These are phyloP conservation scores for Thinocorus orbignyianus DNA, from an alignment of 2,113 vertebrate genomes.

Conservation along the genomic window DNA sequence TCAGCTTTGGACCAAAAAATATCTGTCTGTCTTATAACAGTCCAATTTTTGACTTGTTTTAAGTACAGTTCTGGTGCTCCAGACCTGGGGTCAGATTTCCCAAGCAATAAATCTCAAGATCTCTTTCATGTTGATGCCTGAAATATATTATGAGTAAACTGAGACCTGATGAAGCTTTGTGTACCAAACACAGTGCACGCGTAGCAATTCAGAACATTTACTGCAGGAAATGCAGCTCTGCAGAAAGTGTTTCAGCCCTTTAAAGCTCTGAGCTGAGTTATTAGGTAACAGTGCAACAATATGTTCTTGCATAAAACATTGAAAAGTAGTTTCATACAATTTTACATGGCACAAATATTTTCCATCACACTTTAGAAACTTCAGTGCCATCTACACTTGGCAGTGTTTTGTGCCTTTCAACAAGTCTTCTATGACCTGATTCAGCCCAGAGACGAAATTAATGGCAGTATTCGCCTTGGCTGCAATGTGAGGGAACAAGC, in stretches of 20 bases:
- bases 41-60: constrained; percentile 43
- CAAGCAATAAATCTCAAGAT: constrained; percentile 64
- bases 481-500: not conserved
- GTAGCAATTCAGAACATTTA: constrained; percentile 43
- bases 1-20: not conserved
- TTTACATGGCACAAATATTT: constrained; percentile 17
- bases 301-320: constrained; percentile 14
- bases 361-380: not conserved
- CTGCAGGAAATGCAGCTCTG: constrained; percentile 29
- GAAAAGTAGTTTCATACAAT: constrained; percentile 32
- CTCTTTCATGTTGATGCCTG: constrained; percentile 69
- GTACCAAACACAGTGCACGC: constrained; percentile 45
- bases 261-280: constrained; percentile 50
- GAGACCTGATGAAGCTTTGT: constrained; percentile 51
- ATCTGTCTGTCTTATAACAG: not conserved
- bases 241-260: constrained; percentile 8
- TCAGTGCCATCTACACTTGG: not conserved
- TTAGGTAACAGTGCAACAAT: constrained; percentile 21
- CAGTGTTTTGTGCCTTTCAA: not conserved
- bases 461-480: not conserved
- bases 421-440: not conserved
- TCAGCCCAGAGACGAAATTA: not conserved
- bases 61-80: constrained; percentile 41
- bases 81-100: constrained; percentile 61
- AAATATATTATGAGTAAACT: constrained; percentile 69